A percentile compares a stretch with the other conserved stretches of the same genome.
phyloP scores from a whole-genome alignment of 2,888 invertebrate genomes.

The Catonia carolina region DNA sequence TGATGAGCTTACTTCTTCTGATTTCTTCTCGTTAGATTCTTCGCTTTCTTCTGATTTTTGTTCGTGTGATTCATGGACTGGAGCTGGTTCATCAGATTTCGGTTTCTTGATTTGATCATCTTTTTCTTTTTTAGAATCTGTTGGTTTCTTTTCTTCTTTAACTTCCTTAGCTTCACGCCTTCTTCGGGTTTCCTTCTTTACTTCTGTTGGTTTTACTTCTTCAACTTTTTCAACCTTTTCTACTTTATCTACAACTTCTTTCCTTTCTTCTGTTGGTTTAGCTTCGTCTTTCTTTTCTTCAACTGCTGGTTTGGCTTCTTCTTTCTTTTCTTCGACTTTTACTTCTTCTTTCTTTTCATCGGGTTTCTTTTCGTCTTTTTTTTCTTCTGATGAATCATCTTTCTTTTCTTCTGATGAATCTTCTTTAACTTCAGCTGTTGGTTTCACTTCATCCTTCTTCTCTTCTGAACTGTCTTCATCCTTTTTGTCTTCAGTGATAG shows the following conservation, averaged over 20 bases:
- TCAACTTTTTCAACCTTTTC: slow-evolving; percentile 25
- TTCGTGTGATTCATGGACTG: slow-evolving; percentile 5
- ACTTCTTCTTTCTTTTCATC: slow-evolving; percentile 26
- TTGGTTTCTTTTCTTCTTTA: slow-evolving; percentile 31
- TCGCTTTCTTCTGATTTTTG: too few species aligned
- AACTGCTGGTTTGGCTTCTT: slow-evolving; percentile 34
- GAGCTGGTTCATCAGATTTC: slow-evolving; percentile 25
- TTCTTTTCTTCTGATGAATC: slow-evolving; percentile 34
- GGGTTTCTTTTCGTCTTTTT: slow-evolving; percentile 26
- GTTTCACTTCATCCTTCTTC: slow-evolving; percentile 35
- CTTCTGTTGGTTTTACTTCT: slow-evolving; percentile 17
- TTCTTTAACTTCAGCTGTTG: slow-evolving; percentile 36
- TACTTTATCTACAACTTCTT: slow-evolving; percentile 28
- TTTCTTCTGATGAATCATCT: slow-evolving; percentile 31
- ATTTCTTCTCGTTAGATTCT: too few species aligned
- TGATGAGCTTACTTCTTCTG: too few species aligned
- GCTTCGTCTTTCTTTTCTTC: slow-evolving; percentile 36
- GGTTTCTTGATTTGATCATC: slow-evolving; percentile 25
- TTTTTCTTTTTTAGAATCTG: slow-evolving; percentile 27
- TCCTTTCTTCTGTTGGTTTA: slow-evolving; percentile 28
- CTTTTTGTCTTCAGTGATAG: slow-evolving; percentile 30
- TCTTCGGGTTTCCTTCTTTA: slow-evolving; percentile 20
- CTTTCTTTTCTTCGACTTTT: slow-evolving; percentile 29
- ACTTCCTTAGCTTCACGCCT: slow-evolving; percentile 29
- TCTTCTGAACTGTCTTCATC: slow-evolving; percentile 27